Evolutionary conservation across 1,140 invertebrate genomes (phyloP).

Genomic region (Cotesia chilonis): DNA sequence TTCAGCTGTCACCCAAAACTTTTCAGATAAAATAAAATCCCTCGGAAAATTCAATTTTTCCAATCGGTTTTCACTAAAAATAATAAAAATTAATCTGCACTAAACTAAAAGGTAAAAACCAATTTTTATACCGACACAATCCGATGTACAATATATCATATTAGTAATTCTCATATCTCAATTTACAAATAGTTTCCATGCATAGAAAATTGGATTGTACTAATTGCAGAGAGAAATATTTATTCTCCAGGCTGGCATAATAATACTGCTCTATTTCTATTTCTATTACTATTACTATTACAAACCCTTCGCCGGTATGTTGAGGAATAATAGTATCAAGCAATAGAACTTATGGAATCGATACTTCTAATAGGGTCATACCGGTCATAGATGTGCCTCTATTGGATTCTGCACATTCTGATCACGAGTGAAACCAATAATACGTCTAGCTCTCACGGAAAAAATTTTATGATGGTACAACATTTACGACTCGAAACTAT

Average conservation of each 20-base stretch:
- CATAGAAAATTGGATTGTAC: constrained; percentile 20
- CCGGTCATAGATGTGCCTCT: not conserved
- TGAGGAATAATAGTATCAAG: not conserved
- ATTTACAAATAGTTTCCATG: not conserved
- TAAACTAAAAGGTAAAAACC: too few relatives aligned
- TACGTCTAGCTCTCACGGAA: not conserved
- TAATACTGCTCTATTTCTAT: constrained; percentile 20
- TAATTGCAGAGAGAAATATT: constrained; percentile 22
- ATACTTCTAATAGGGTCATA: constrained; percentile 42
- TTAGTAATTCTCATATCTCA: not conserved
- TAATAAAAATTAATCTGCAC: not conserved
- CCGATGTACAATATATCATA: not conserved
- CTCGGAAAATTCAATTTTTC: too few relatives aligned
- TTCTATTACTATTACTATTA: constrained; percentile 1
- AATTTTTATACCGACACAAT: not conserved
- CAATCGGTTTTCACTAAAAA: not conserved
- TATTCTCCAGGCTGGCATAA: constrained; percentile 22
- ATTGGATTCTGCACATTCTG: constrained; percentile 5
- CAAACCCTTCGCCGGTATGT: too few relatives aligned
- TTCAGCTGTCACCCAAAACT: too few relatives aligned
- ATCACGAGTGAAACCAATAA: constrained; percentile 35
- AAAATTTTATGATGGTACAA: too few relatives aligned
- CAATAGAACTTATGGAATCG: constrained; percentile 37
- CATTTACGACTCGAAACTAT: too few relatives aligned
- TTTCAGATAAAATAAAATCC: constrained; percentile 4